Base-by-base conservation (phyloP, 2,797 vertebrate genomes). In the Triplophysa yarkandensis region DNA sequence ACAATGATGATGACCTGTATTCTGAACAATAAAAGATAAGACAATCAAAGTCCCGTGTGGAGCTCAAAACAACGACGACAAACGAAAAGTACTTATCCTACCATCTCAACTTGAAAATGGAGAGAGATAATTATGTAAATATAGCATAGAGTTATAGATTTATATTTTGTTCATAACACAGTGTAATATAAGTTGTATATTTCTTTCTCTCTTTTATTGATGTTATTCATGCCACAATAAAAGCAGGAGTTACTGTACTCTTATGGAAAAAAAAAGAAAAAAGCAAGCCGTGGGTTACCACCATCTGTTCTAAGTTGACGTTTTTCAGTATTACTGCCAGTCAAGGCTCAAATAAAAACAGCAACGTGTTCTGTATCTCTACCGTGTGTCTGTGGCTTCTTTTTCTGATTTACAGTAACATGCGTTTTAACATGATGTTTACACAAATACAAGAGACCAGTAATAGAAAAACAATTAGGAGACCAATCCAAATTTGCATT, bases 151-250 rank as follows among this genome's bases (percentile, higher is more conserved):
- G 94, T 95, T 97, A 98, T 98, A 98, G 96, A 98, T 98, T 99
- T 99, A 95, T 98, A 98, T 99, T 99, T 98, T 99, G 97, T 98
- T 98, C 97, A 98, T 99, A 98, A 99, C 96, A 97, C 95, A 98
- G 95, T 99, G 97, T 99, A 99, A 99, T 98, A 99, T 98, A 99
- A 99, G 96, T 99, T 99, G 97, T 98, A 98, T 96, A 99, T 99
- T 99, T 98, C 95, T 94, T 96, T 94, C 94, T 96, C 95, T 97
- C 94, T 97, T 96, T 98, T 97, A 96, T 96, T 96, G 95, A 98
- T 98, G 95, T 94, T 97, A 96, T 96, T 93, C 95, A 98, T 96
- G 94, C 95, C 95, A 98, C 94, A 95, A 80, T 94, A 93, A 96
- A 96, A 94, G 28, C 85, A 86, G 87, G 95, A 97, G 95, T 95